Evolutionary conservation across 2,113 vertebrate genomes (phyloP).

Genomic region (Crotalus viridis): DNA sequence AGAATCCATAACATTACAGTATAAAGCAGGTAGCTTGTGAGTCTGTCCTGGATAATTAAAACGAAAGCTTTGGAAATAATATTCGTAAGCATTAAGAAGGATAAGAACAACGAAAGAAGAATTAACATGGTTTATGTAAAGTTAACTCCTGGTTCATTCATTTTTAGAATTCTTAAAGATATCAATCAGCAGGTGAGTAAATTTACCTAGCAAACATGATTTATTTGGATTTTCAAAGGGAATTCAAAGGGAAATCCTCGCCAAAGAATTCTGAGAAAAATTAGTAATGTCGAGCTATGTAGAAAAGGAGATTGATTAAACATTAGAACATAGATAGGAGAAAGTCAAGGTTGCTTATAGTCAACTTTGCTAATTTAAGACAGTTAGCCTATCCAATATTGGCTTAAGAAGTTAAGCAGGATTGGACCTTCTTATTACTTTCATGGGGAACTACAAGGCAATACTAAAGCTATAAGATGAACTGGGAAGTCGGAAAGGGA

Average conservation of each 20-base stretch:
- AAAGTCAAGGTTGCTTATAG: background rate
- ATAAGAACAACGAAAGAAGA: too few species aligned
- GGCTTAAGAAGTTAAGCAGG: background rate
- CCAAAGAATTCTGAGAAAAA: background rate
- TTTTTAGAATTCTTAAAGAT: background rate
- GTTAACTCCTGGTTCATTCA: background rate
- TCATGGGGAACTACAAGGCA: background rate
- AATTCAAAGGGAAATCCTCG: background rate
- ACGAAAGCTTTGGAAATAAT: background rate
- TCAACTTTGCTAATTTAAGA: background rate
- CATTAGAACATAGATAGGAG: background rate
- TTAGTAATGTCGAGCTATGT: background rate
- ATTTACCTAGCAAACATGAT: background rate
- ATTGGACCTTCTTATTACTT: background rate
- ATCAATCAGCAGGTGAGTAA: background rate
- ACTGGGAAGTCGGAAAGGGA: background rate
- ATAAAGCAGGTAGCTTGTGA: background rate
- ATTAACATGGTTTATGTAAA: background rate
- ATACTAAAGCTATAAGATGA: background rate
- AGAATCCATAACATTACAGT: background rate
- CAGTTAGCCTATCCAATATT: background rate
- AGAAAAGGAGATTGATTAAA: background rate
- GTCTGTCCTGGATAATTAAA: background rate
- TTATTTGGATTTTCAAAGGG: background rate
- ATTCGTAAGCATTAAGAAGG: too few species aligned